Conservation (phyloP, 1,140 invertebrate genomes). For the Caerostris darwini region DNA sequence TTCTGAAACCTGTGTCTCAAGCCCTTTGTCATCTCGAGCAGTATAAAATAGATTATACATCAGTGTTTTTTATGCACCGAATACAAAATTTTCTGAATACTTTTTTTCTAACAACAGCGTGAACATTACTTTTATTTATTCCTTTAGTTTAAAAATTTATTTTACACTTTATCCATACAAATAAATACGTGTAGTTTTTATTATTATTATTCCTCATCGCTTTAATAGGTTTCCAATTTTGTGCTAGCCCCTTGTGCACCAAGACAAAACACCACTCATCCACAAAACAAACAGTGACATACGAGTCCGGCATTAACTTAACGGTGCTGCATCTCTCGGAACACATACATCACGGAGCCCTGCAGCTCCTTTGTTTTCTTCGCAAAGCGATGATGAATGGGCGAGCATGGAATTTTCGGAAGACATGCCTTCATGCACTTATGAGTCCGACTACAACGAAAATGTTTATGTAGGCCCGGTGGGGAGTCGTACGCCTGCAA, state of each 20-base stretch:
- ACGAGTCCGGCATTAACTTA: constrained; percentile 36
- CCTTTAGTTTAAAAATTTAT: no score
- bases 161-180: no score
- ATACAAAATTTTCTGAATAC: no score
- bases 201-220: no score
- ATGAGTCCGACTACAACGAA: constrained; percentile 23
- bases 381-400: constrained; percentile 32
- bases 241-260: background rate
- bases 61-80: no score
- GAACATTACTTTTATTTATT: no score
- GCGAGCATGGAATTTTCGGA: constrained; percentile 21
- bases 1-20: no score
- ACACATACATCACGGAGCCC: constrained; percentile 35
- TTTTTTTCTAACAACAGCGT: no score
- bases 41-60: no score
- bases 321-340: constrained; percentile 42
- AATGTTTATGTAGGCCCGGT: constrained; percentile 18
- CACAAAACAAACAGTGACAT: constrained; percentile 50
- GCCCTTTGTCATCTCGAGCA: no score
- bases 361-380: constrained; percentile 50
- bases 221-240: background rate
- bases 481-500: background rate
- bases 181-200: no score
- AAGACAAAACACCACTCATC: constrained; percentile 32
- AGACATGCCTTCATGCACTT: constrained; percentile 27